These are phyloP conservation scores for Aphelenchoides avenae DNA, from an alignment of 1,140 invertebrate species.

Conservation along the genomic window DNA sequence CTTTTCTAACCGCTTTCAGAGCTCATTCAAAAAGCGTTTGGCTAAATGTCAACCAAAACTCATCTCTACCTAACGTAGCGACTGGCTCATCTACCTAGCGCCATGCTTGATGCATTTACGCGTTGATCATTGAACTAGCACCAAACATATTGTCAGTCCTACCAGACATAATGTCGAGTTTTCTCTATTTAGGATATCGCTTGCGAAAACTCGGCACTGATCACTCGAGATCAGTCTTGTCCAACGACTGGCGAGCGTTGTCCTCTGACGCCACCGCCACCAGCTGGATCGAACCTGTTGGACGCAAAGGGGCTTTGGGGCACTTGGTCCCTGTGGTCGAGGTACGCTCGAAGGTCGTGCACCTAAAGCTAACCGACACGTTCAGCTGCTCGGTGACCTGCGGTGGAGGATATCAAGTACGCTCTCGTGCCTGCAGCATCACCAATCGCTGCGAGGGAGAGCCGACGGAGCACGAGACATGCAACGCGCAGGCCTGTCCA, in stretches of 20 bases:
- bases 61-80: neutral
- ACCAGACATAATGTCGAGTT: too few relatives aligned
- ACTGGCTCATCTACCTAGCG: too few relatives aligned
- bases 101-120: neutral
- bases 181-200: conserved; percentile 40
- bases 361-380: too few relatives aligned
- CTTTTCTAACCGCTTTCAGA: neutral
- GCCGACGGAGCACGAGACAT: conserved; percentile 38
- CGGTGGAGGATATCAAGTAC: conserved; percentile 47
- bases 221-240: conserved; percentile 46
- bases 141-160: neutral
- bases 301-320: conserved; percentile 39
- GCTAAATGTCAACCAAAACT: neutral
- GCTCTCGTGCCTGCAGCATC: conserved; percentile 47
- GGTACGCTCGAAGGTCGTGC: too few relatives aligned
- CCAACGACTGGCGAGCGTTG: conserved; percentile 43
- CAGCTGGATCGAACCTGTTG: neutral
- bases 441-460: conserved; percentile 47
- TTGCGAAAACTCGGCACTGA: conserved; percentile 43
- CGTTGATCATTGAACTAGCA: neutral
- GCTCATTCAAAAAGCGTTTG: neutral
- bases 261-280: conserved; percentile 29
- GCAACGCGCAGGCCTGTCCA: conserved; percentile 48
- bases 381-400: conserved; percentile 48
- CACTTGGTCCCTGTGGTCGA: conserved; percentile 47